phyloP scores from a whole-genome alignment of 1,140 invertebrate species.

The Tetraneura akinire region DNA sequence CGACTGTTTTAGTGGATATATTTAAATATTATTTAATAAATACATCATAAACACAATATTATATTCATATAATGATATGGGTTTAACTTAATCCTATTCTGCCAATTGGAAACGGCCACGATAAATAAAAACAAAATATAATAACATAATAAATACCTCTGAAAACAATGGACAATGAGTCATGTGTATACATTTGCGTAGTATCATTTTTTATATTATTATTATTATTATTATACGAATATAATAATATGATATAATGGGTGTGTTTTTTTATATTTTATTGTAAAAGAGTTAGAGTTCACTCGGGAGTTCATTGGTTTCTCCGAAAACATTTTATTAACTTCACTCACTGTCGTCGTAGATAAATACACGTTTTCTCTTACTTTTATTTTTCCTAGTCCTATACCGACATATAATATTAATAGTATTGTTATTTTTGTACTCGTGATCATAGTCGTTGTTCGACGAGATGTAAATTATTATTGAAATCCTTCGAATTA shows the following conservation, averaged over 20 bases:
- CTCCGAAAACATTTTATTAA: background rate
- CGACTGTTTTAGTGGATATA: too few relatives aligned
- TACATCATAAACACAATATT: too few relatives aligned
- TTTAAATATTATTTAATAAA: too few relatives aligned
- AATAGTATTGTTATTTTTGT: too few relatives aligned
- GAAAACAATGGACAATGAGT: conserved; percentile 41
- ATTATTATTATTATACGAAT: background rate
- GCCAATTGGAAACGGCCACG: background rate
- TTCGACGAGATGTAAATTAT: too few relatives aligned
- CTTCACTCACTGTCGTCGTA: background rate
- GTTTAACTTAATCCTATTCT: background rate
- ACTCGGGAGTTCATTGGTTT: conserved; percentile 8
- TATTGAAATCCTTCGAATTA: too few relatives aligned
- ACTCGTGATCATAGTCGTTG: too few relatives aligned
- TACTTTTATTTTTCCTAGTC: too few relatives aligned
- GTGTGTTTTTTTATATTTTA: background rate
- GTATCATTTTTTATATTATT: too few relatives aligned
- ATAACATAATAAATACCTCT: background rate
- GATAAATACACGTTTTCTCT: too few relatives aligned
- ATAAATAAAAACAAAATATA: conserved; percentile 20
- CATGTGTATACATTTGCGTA: conserved; percentile 18
- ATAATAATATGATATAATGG: background rate
- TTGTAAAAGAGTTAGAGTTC: too few relatives aligned
- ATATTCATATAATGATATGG: background rate
- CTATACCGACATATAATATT: too few relatives aligned